These are phyloP conservation scores for Pristionchus fissidentatus DNA, from an alignment of 2,888 invertebrate genomes.

Conservation along the genomic window DNA sequence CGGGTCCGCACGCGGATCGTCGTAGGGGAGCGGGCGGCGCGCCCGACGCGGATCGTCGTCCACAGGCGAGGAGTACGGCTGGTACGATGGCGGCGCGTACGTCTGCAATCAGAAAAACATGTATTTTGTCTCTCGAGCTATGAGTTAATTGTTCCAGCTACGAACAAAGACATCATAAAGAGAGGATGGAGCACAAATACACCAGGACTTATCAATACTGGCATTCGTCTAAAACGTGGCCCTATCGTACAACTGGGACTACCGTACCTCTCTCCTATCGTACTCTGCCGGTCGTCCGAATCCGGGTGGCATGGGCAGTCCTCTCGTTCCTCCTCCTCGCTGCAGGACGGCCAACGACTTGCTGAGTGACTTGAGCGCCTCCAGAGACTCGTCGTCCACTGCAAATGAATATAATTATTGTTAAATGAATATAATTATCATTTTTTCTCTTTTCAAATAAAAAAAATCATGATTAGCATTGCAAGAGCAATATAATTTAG, in stretches of 20 bases:
- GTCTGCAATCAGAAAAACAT: not conserved
- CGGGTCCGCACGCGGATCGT: conserved; percentile 26
- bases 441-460: not conserved
- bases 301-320: conserved; percentile 28
- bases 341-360: not conserved
- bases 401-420: not conserved
- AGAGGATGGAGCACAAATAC: not conserved
- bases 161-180: not conserved
- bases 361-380: not conserved
- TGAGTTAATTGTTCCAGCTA: not conserved
- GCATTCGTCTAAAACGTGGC: not conserved
- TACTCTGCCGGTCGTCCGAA: conserved; percentile 1
- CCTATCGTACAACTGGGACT: not conserved
- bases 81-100: not conserved
- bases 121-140: not conserved
- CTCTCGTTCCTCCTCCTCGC: too few relatives aligned
- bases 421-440: not conserved
- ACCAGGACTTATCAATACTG: too few relatives aligned
- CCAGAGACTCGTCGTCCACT: not conserved
- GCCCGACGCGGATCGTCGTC: conserved; percentile 28
- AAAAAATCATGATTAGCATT: not conserved
- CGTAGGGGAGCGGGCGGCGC: conserved; percentile 18
- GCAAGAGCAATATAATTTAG: not conserved
- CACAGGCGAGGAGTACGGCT: conserved; percentile 14
- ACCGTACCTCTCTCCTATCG: conserved; percentile 37